These are phyloP conservation scores for Urocitellus parryii DNA, from an alignment of 2,113 vertebrate genomes.

Conservation along the genomic window DNA sequence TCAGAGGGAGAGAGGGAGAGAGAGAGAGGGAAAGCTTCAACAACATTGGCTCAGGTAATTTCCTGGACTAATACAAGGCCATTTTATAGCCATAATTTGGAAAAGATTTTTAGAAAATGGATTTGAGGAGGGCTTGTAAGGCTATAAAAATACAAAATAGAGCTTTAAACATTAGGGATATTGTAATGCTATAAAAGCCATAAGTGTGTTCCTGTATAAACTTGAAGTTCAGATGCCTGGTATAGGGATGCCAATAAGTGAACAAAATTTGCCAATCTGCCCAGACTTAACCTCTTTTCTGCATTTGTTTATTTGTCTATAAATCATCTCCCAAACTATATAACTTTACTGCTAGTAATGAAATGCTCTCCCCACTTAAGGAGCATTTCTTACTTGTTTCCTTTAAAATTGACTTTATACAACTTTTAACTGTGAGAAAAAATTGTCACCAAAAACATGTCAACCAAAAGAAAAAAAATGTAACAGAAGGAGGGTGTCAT, in stretches of 20 bases:
- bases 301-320: background rate
- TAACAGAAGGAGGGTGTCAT: background rate
- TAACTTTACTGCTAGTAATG: background rate
- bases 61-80: background rate
- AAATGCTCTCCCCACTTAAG: background rate
- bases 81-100: background rate
- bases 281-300: background rate
- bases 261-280: background rate
- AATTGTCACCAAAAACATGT: conserved; percentile 16
- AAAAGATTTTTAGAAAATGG: background rate
- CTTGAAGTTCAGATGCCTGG: background rate
- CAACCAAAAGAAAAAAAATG: conserved; percentile 55
- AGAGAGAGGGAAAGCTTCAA: background rate
- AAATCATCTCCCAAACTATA: background rate
- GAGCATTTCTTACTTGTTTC: background rate
- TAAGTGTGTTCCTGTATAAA: background rate
- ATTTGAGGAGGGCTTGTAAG: background rate
- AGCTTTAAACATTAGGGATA: background rate
- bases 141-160: background rate
- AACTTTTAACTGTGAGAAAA: background rate
- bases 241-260: background rate
- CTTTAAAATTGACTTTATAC: background rate
- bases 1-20: background rate
- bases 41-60: background rate
- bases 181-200: background rate